Evolutionary conservation across 2,113 vertebrate species (phyloP), one percentile per base, ranked within the genome.

Genomic region (Amia ocellicauda): DNA sequence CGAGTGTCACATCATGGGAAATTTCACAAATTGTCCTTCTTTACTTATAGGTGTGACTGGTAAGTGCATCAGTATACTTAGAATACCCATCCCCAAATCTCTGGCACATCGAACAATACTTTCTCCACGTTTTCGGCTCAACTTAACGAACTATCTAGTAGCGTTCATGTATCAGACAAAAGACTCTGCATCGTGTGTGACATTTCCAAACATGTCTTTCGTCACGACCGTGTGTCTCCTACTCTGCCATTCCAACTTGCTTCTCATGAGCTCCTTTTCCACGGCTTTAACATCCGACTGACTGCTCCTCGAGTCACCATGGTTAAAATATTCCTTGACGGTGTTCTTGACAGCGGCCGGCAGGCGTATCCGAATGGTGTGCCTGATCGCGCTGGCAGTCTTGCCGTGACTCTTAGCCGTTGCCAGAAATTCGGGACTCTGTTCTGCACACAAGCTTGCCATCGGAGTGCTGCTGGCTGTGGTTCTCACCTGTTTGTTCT

Each of bases 301-400:
- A 26, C 64, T 50, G 24, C 58, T 67, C 56, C 73, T 17, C 1
- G 54, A 52, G 17, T 82, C 79, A 0, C 73, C 45, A 0, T 81
- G 82, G 51, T 63, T 74, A 70, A 90, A 90, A 16, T 90, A 88
- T 2, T 84, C 84, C 68, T 72, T 78, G 66, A 88, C 78, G 0
- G 86, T 88, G 65, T 72, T 80, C 5, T 67, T 75, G 7, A 88
- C 78, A 11, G 84, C 74, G 52, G 80, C 17, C 0, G 88, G 89
- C 42, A 91, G 80, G 53, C 80, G 72, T 69, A 91, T 78, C 4
- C 1, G 81, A 70, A 90, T 87, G 24, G 81, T 85, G 69, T 86
- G 86, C 63, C 79, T 81, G 68, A 88, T 79, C 0, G 74, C 61
- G 8, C 61, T 62, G 5, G 60, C 20, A 23, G 29, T 64, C 53